These are phyloP conservation scores for Picus viridis DNA, from an alignment of 2,797 vertebrate genomes.

Conservation along the genomic window DNA sequence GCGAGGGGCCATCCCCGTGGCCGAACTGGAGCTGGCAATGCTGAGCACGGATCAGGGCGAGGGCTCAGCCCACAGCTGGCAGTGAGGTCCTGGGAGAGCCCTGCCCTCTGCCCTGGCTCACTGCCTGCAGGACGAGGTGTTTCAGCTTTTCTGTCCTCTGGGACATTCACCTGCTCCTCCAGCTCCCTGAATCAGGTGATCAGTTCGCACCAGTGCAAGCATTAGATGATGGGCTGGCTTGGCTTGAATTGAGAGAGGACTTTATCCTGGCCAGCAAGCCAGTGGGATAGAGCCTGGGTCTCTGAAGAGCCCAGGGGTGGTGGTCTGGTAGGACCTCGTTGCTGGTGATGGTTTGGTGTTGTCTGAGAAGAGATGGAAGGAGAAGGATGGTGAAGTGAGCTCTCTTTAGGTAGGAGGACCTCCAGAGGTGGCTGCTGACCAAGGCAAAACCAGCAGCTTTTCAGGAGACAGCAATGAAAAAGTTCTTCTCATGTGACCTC, in stretches of 20 bases:
- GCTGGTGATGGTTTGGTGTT: not conserved
- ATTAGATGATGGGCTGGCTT: fast-evolving
- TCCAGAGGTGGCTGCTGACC: not conserved
- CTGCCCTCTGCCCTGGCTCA: not conserved
- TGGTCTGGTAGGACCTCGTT: not conserved
- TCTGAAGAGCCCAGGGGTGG: not conserved
- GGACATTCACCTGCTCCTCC: not conserved
- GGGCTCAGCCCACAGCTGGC: not conserved
- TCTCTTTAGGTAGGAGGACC: not conserved
- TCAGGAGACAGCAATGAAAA: not conserved
- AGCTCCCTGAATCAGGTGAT: not conserved
- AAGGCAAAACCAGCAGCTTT: fast-evolving
- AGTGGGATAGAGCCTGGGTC: not conserved
- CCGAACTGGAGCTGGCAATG: not conserved
- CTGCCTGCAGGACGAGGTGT: not conserved
- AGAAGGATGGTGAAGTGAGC: not conserved
- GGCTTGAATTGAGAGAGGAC: not conserved
- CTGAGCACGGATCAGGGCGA: not conserved
- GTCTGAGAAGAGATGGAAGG: not conserved
- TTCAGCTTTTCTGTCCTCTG: not conserved
- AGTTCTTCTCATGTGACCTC: not conserved
- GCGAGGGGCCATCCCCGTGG: fast-evolving
- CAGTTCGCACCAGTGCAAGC: fast-evolving
- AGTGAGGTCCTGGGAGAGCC: not conserved
- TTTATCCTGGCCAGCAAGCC: not conserved